Percentiles rank a stretch among this genome's conserved stretches.
Evolutionary conservation across 2,888 invertebrate genomes (phyloP).

Genomic region (Thumatha senex): DNA sequence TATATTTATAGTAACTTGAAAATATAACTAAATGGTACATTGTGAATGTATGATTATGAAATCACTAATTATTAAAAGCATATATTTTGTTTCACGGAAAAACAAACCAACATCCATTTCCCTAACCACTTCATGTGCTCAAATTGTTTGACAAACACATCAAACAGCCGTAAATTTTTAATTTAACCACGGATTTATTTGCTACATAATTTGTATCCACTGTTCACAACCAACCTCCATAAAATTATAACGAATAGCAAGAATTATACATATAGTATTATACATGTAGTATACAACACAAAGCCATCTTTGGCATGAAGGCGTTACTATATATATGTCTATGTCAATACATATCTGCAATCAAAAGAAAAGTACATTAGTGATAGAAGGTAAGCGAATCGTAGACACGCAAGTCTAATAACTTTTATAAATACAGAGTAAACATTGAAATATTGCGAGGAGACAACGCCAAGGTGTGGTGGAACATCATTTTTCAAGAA

Average conservation of each 20-base stretch:
- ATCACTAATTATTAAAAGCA: no score
- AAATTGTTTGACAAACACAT: conserved; percentile 46
- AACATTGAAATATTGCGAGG: conserved; percentile 69
- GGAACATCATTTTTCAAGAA: conserved; percentile 79
- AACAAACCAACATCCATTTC: conserved; percentile 23
- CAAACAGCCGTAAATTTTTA: conserved; percentile 41
- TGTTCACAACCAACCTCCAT: conserved; percentile 18
- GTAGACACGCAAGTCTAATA: conserved; percentile 71
- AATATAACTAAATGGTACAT: conserved; percentile 5
- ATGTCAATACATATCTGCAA: conserved; percentile 62
- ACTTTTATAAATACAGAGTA: conserved; percentile 64
- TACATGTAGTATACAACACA: no score
- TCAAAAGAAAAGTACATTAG: conserved; percentile 62
- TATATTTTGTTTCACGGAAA: conserved; percentile 22
- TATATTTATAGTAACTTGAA: conserved; percentile 26
- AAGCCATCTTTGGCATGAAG: conserved; percentile 28
- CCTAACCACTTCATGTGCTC: conserved; percentile 35
- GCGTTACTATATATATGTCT: conserved; percentile 28
- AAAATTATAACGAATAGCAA: conserved; percentile 24
- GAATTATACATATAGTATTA: conserved; percentile 9
- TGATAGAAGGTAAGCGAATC: conserved; percentile 53
- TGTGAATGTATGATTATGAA: no score
- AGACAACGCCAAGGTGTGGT: conserved; percentile 74
- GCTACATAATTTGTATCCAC: conserved; percentile 36
- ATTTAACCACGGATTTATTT: conserved; percentile 33